These are phyloP conservation scores for Manis crassicaudata DNA, from an alignment of 2,797 vertebrate species.

Conservation along the genomic window DNA sequence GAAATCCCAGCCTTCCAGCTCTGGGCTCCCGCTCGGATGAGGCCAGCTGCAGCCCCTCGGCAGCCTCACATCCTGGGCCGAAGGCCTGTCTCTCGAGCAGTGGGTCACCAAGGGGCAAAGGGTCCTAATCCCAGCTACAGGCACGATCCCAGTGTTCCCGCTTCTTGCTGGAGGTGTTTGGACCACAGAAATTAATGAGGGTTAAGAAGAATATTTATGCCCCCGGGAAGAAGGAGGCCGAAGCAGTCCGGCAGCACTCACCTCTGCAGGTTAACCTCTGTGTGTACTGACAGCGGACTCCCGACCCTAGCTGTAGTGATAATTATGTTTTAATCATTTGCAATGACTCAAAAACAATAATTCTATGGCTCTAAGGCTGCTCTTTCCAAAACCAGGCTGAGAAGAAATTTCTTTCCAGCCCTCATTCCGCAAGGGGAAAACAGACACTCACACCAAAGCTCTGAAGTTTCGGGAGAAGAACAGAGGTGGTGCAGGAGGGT, in stretches of 20 bases:
- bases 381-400: conserved; percentile 21
- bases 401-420: conserved; percentile 25
- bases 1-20: background rate
- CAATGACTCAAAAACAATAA: conserved; percentile 52
- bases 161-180: conserved; percentile 58
- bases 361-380: conserved; percentile 47
- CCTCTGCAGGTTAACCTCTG: conserved; percentile 56
- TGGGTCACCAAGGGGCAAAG: background rate
- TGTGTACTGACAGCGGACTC: conserved; percentile 34
- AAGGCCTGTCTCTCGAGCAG: fast-evolving
- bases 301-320: conserved; percentile 8
- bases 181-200: conserved; percentile 48
- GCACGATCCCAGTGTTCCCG: background rate
- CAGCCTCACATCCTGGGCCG: background rate
- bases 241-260: conserved; percentile 54
- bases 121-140: conserved; percentile 23
- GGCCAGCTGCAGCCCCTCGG: background rate
- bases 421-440: background rate
- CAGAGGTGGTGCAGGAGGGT: fast-evolving
- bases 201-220: conserved; percentile 73
- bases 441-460: background rate
- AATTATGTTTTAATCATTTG: conserved; percentile 71
- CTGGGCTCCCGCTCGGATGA: background rate
- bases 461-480: background rate
- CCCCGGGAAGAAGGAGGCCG: conserved; percentile 68